These are phyloP conservation scores for Cardiocondyla obscurior DNA, from an alignment of 1,140 invertebrate genomes.

Conservation along the genomic window DNA sequence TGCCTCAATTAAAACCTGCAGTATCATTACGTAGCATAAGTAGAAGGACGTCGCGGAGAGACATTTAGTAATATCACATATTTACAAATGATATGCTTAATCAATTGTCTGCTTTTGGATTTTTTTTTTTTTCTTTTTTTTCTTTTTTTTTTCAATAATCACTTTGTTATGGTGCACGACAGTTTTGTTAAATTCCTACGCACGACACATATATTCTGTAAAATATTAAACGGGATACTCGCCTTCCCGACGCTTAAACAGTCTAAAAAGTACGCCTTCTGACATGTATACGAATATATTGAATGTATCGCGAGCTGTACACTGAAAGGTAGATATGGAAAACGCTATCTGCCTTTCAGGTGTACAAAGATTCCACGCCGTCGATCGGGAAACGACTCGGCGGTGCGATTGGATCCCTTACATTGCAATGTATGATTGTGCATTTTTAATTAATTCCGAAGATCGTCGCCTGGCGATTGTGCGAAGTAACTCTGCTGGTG, in stretches of 20 bases:
- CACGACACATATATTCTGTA: slow-evolving; percentile 29
- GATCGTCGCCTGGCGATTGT: not conserved
- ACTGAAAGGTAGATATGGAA: no score
- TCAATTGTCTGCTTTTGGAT: slow-evolving; percentile 71
- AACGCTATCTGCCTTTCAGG: no score
- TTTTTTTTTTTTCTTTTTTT: slow-evolving; percentile 11
- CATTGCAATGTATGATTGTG: not conserved
- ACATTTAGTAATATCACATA: slow-evolving; percentile 76
- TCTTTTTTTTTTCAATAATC: not conserved
- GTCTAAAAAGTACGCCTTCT: slow-evolving; percentile 44
- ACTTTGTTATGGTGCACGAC: slow-evolving; percentile 1
- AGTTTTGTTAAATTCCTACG: slow-evolving; percentile 7
- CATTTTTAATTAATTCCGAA: slow-evolving; percentile 47
- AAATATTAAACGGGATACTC: slow-evolving; percentile 16
- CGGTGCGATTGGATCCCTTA: slow-evolving; percentile 32
- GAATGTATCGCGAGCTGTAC: slow-evolving; percentile 23
- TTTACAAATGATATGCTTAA: slow-evolving; percentile 81
- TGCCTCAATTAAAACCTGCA: slow-evolving; percentile 48
- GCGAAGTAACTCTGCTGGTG: not conserved
- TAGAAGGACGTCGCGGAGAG: slow-evolving; percentile 50
- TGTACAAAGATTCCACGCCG: slow-evolving; percentile 40
- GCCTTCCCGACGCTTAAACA: slow-evolving; percentile 1
- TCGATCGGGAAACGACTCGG: slow-evolving; percentile 42
- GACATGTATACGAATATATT: slow-evolving; percentile 43
- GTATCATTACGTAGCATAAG: slow-evolving; percentile 48